Evolutionary conservation across 1,140 invertebrate species (phyloP), one percentile per base, ranked within the genome.

Genomic region (Trachelipus rathkii): DNA sequence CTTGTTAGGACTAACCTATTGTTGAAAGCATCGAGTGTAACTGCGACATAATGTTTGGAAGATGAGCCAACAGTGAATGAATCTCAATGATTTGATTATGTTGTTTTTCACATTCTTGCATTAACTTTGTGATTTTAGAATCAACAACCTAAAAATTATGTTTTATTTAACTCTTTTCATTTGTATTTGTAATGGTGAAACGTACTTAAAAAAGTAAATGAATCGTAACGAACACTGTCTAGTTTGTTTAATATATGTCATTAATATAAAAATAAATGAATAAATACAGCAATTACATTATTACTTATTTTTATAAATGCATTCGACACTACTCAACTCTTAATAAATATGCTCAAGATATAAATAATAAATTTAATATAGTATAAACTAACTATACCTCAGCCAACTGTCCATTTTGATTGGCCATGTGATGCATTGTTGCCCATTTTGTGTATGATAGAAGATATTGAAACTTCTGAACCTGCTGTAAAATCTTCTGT

Each of bases 31-130:
- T 79, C n/a, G 80, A 81, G 53, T 81, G 80, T 8, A 81, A 69
- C 53, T 81, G 80, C n/a, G 80, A 77, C 80, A 81, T 81, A 71
- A 81, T 81, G 46, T 81, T 81, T 10, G 80, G 80, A 8, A 81
- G 66, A 45, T 81, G 80, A 13, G 80, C 80, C 68, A 81, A 46
- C 7, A 81, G 75, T 1, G 80, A 79, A 44, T 78, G 80, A 23
- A 81, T 73, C 66, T 81, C 80, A 10, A 77, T 73, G 73, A 81
- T 73, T 45, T 81, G 80, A 21, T 77, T 77, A 44, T 81, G 80
- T n/a, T 81, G 80, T 43, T 23, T 73, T 60, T 81, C 80, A 71
- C 80, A 81, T 66, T 81, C 77, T 33, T 81, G 72, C 44, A 74
- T 74, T 44, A 79, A 44, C 13, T 44, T 50, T 10, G 76, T 77